Base-by-base conservation (phyloP, 1,140 invertebrate species). In the Adelges cooleyi region DNA sequence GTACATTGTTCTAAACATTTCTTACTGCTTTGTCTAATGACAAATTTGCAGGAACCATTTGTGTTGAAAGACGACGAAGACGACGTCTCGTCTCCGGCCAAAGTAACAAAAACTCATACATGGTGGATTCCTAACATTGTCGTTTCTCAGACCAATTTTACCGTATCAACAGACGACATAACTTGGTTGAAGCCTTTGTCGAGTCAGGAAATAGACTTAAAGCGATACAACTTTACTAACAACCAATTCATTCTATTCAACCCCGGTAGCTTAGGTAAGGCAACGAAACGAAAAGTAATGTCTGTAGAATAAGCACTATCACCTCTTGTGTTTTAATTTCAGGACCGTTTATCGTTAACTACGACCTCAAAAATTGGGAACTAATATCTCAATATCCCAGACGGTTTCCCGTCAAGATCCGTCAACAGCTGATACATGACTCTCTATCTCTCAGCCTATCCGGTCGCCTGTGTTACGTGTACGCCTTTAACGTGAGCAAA, bases 281-380 rank as follows among this genome's bases (percentile, higher is more conserved):
- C 36, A 6, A 5, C 3, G 3, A n/a, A 27, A n/a, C 2, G 17
- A 36, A 20, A 13, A 42, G 40, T 27, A 15, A 23, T 42, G 2
- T 25, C 13, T 33, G 11, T 33, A n/a, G 29, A 33, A 10, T 42
- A 9, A 49, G 23, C 6, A 23, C 29, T 15, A 20, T 10, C 27
- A 10, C 44, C 20, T 68, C n/a, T n/a, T n/a, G n/a, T n/a, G n/a
- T n/a, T n/a, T n/a, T n/a, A n/a, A n/a, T n/a, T 67, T 23, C 71
- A 83, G 86, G 85, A 1, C 86, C 88, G 62, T 90, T 85, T 72
- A 82, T 86, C 6, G 88, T 91, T 0, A 90, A 90, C 70, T 91
- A 91, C 71, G 89, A 91, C 68, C 67, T 73, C 6, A 72, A 78
- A n/a, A 90, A 90, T 71, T 91, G 89, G 89, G 80, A 83, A 67